A percentile compares a stretch with the other conserved stretches of the same genome.
These are phyloP conservation scores for Cataglyphis albicans DNA, from an alignment of 2,888 invertebrate species.

Conservation along the genomic window DNA sequence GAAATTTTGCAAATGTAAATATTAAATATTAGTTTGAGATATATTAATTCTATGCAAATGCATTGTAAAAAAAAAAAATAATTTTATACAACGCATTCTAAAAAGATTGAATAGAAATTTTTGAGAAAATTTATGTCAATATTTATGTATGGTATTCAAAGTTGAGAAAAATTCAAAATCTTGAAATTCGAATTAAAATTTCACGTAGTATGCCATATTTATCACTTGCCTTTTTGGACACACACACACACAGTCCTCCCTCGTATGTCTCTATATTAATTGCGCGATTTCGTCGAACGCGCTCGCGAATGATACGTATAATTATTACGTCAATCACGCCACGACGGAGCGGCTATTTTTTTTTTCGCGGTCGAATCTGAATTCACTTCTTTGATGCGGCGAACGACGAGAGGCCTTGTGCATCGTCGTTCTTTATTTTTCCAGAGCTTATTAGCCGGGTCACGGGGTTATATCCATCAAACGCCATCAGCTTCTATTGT, in stretches of 20 bases:
- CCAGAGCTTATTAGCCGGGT: constrained; percentile 76
- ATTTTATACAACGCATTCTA: neutral
- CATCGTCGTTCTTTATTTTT: constrained; percentile 73
- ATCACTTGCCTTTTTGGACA: neutral
- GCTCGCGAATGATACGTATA: constrained; percentile 54
- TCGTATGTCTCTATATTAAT: constrained; percentile 36
- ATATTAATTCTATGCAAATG: too few relatives aligned
- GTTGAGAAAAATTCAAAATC: neutral
- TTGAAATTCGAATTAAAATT: neutral
- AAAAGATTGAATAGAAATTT: neutral
- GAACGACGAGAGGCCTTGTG: constrained; percentile 53
- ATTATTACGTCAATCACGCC: constrained; percentile 72
- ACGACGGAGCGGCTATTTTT: constrained; percentile 45
- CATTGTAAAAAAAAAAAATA: too few relatives aligned
- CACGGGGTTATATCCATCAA: constrained; percentile 79
- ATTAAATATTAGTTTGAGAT: neutral
- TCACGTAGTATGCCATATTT: neutral
- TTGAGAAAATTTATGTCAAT: neutral
- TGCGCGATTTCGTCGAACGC: constrained; percentile 36
- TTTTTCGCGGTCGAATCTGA: constrained; percentile 46
- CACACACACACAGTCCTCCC: too few relatives aligned
- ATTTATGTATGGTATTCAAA: too few relatives aligned
- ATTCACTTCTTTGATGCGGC: constrained; percentile 64
- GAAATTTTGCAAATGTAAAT: neutral
- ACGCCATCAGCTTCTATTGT: constrained; percentile 77